Percentiles rank a stretch among this genome's conserved stretches.
Conservation (phyloP, 1,140 invertebrate species). For the Patella vulgata region DNA sequence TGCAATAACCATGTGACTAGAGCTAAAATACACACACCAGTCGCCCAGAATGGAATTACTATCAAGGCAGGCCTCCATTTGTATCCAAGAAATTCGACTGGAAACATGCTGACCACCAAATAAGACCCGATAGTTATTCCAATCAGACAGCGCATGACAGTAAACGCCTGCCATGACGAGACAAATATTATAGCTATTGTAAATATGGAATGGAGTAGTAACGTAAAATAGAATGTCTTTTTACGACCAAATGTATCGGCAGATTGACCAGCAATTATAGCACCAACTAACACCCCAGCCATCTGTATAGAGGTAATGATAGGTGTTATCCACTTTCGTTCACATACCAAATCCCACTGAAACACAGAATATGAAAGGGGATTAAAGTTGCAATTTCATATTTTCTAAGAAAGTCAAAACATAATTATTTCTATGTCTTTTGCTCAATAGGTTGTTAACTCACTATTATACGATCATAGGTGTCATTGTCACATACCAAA, state of each 20-base stretch:
- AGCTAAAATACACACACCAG: constrained; percentile 25
- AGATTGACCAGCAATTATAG: constrained; percentile 28
- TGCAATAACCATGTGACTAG: constrained; percentile 33
- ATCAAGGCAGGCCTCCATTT: constrained; percentile 33
- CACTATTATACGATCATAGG: no score
- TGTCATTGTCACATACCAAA: constrained; percentile 38
- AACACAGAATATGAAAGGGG: constrained; percentile 30
- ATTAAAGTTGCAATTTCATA: no score
- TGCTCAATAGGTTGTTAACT: no score
- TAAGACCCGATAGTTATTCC: no score
- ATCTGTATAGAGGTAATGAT: no score
- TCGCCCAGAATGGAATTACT: constrained; percentile 31
- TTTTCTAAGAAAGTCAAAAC: no score
- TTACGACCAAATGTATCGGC: no score
- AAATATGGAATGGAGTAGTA: constrained; percentile 21
- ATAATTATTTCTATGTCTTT: no score
- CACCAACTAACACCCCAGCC: constrained; percentile 35
- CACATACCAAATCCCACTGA: constrained; percentile 33
- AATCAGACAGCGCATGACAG: constrained; percentile 32
- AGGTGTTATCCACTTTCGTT: constrained; percentile 39
- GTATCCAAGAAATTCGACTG: constrained; percentile 35
- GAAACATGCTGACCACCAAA: no score
- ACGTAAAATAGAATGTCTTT: constrained; percentile 27
- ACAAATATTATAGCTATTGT: constrained; percentile 31
- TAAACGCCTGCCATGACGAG: constrained; percentile 35